Evolutionary conservation across 2,797 vertebrate genomes (phyloP).

Genomic region (Myotis daubentonii): DNA sequence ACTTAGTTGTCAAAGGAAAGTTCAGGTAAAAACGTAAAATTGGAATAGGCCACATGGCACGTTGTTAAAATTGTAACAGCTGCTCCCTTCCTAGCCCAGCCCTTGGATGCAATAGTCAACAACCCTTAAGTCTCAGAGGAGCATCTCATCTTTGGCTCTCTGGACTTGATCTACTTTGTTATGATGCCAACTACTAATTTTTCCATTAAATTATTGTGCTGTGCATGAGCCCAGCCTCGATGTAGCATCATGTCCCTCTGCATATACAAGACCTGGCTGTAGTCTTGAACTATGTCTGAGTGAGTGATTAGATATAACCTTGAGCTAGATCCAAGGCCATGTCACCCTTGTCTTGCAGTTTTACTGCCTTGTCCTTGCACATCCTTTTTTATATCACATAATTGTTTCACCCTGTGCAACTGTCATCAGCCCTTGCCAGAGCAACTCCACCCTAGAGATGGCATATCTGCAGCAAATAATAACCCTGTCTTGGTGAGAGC

Average conservation of each 20-base stretch:
- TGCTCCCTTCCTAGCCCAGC: background rate
- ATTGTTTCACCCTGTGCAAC: background rate
- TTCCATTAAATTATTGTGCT: conserved; percentile 1
- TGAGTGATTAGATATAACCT: background rate
- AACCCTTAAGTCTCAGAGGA: background rate
- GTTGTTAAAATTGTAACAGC: background rate
- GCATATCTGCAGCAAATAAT: background rate
- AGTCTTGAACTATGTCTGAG: background rate
- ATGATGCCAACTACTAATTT: background rate
- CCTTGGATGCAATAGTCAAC: background rate
- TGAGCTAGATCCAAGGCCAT: background rate
- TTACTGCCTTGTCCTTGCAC: background rate
- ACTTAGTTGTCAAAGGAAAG: background rate
- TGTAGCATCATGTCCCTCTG: background rate
- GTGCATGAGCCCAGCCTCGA: background rate
- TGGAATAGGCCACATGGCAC: background rate
- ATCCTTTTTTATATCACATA: background rate
- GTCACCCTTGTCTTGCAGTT: background rate
- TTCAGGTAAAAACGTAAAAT: background rate
- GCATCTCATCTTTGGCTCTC: background rate
- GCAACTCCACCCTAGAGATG: background rate
- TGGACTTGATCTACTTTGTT: background rate
- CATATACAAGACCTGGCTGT: background rate
- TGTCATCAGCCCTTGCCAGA: background rate
- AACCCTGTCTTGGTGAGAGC: background rate